These are phyloP conservation scores for Lateolabrax maculatus DNA, from an alignment of 2,797 vertebrate species.

Conservation along the genomic window DNA sequence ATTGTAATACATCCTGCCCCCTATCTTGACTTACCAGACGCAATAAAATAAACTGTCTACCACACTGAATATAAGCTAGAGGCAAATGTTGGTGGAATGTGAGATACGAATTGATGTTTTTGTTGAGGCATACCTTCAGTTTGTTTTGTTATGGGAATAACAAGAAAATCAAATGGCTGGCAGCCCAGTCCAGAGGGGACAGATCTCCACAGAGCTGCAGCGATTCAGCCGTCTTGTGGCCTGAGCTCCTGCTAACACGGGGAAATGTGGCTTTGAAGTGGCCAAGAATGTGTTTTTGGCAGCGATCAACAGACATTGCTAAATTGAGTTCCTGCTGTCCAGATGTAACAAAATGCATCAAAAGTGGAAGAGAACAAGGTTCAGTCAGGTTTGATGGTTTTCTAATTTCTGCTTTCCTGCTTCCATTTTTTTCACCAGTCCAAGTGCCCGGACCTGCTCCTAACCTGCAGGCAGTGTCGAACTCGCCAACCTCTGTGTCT, in stretches of 20 bases:
- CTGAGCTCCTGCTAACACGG: neutral
- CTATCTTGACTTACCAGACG: constrained; percentile 49
- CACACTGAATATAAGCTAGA: constrained; percentile 10
- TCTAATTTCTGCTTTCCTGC: constrained; percentile 16
- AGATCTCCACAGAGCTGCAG: constrained; percentile 28
- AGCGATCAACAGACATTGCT: neutral
- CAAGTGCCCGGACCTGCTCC: constrained; percentile 97
- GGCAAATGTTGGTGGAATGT: constrained; percentile 3
- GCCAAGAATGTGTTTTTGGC: constrained; percentile 45
- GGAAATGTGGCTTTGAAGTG: constrained; percentile 27
- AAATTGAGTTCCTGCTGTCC: constrained; percentile 10
- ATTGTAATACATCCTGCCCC: constrained; percentile 7
- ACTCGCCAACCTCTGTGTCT: constrained; percentile 88
- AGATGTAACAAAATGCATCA: constrained; percentile 8
- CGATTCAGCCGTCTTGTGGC: constrained; percentile 7
- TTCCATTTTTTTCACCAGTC: constrained; percentile 80
- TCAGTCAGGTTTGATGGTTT: neutral
- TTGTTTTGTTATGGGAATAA: constrained; percentile 35
- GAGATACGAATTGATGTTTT: constrained; percentile 18
- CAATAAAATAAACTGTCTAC: constrained; percentile 54
- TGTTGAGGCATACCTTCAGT: constrained; percentile 3
- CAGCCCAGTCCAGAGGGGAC: constrained; percentile 29
- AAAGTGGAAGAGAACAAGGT: neutral
- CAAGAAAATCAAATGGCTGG: constrained; percentile 34
- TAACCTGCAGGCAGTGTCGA: constrained; percentile 89